A percentile compares a stretch with the other conserved stretches of the same genome.
Evolutionary conservation across 2,888 invertebrate genomes (phyloP).

Genomic region (Dinocampus coccinellae): DNA sequence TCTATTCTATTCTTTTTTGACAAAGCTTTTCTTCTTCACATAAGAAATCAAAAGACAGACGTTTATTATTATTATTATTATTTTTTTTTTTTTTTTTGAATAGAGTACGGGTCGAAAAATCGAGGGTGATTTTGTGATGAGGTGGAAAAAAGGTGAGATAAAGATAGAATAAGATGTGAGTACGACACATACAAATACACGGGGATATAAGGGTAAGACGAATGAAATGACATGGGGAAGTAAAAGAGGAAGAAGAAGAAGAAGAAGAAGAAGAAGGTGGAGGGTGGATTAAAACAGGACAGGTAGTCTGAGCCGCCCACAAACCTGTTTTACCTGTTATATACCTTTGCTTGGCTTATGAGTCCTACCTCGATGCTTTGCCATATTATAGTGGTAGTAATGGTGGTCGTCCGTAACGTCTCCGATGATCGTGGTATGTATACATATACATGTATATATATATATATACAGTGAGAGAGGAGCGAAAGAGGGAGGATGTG

Average conservation of each 20-base stretch:
- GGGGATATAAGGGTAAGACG: slow-evolving; percentile 29
- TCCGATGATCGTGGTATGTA: slow-evolving; percentile 30
- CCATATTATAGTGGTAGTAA: slow-evolving; percentile 32
- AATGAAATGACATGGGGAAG: slow-evolving; percentile 6
- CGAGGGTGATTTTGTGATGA: slow-evolving; percentile 7
- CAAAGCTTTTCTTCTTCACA: slow-evolving; percentile 5
- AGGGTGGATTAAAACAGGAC: slow-evolving; percentile 53
- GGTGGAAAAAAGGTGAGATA: neutral
- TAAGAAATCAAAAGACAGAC: slow-evolving; percentile 29
- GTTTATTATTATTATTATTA: no score
- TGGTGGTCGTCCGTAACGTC: slow-evolving; percentile 35
- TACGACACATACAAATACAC: no score
- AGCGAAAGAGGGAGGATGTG: slow-evolving; percentile 31
- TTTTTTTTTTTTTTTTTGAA: neutral
- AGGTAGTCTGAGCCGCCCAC: slow-evolving; percentile 58
- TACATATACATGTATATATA: neutral
- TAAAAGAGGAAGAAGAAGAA: slow-evolving; percentile 21
- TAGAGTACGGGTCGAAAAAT: neutral
- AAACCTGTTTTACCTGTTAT: slow-evolving; percentile 56
- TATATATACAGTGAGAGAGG: neutral
- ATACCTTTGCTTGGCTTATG: slow-evolving; percentile 44
- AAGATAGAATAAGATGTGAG: no score
- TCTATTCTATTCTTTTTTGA: slow-evolving; percentile 5
- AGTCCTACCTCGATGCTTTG: slow-evolving; percentile 45
- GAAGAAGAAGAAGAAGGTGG: slow-evolving; percentile 31